Conservation (phyloP, 2,888 invertebrate species). For the Leucoptera coffeella region DNA sequence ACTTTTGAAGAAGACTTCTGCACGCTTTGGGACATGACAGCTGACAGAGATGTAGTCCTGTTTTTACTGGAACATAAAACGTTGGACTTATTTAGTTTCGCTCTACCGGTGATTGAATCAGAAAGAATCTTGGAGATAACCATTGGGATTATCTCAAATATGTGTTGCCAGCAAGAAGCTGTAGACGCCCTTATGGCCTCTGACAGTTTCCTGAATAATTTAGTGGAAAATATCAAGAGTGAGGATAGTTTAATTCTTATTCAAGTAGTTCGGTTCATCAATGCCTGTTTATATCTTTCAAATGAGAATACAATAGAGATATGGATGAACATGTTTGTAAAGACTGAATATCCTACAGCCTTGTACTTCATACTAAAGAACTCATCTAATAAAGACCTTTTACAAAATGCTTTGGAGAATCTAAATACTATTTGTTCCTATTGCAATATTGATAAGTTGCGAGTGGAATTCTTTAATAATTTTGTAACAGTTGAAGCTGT, state of each 20-base stretch:
- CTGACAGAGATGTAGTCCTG: conserved; percentile 67
- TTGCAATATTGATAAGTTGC: conserved; percentile 20
- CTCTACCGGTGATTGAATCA: conserved; percentile 49
- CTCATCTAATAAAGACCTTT: conserved; percentile 60
- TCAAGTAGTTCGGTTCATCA: conserved; percentile 65
- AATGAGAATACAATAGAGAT: conserved; percentile 27
- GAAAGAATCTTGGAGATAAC: conserved; percentile 71
- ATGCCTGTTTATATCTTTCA: conserved; percentile 41
- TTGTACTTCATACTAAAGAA: conserved; percentile 68
- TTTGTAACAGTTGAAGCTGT: conserved; percentile 25
- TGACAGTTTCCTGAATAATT: conserved; percentile 47
- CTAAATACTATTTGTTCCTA: conserved; percentile 49
- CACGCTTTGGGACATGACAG: conserved; percentile 80
- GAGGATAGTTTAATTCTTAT: conserved; percentile 68
- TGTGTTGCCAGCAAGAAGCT: conserved; percentile 63
- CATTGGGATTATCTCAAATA: conserved; percentile 78
- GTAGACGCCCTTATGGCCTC: conserved; percentile 51
- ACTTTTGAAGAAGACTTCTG: conserved; percentile 69
- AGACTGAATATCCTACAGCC: conserved; percentile 45
- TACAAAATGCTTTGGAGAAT: conserved; percentile 54
- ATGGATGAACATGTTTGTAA: conserved; percentile 41
- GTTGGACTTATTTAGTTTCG: conserved; percentile 57
- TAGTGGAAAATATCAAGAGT: conserved; percentile 51
- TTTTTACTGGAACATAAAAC: conserved; percentile 64
- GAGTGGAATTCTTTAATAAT: conserved; percentile 21